Conservation (phyloP, 1,140 invertebrate species). For the Diorhabda sublineata region DNA sequence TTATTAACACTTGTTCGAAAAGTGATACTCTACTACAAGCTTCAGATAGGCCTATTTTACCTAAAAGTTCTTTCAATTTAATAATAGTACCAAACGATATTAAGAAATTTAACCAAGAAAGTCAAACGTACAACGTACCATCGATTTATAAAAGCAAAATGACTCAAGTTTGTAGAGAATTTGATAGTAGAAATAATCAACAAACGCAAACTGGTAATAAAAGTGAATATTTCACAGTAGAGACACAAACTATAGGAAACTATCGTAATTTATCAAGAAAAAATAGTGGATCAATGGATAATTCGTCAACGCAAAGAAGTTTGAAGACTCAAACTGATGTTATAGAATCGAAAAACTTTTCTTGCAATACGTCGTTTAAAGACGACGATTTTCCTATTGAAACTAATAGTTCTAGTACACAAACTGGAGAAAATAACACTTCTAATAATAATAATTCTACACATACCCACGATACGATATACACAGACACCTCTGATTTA, state of each 20-base stretch:
- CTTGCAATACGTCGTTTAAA: conserved; percentile 41
- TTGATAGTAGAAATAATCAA: conserved; percentile 37
- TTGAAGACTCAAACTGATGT: conserved; percentile 36
- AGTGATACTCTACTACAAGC: conserved; percentile 9
- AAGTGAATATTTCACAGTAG: conserved; percentile 45
- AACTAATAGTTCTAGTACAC: conserved; percentile 37
- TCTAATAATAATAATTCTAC: conserved; percentile 28
- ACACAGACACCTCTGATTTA: conserved; percentile 38
- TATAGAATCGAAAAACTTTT: conserved; percentile 30
- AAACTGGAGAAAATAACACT: conserved; percentile 28
- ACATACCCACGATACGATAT: conserved; percentile 32
- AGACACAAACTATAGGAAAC: conserved; percentile 51
- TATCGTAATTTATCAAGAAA: conserved; percentile 23
- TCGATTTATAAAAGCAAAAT: conserved; percentile 31
- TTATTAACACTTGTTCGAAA: conserved; percentile 13
- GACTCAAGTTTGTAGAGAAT: conserved; percentile 33
- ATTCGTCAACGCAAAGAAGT: conserved; percentile 30
- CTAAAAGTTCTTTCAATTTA: conserved; percentile 28
- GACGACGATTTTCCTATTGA: conserved; percentile 32
- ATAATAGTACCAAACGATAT: conserved; percentile 11
- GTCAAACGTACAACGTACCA: conserved; percentile 29
- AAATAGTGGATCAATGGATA: conserved; percentile 29
- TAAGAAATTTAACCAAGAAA: conserved; percentile 24
- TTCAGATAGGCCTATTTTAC: conserved; percentile 22
- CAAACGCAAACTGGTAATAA: conserved; percentile 50